Evolutionary conservation across 2,113 vertebrate species (phyloP), one percentile per base, ranked within the genome.

Genomic region (Semicossyphus pulcher): DNA sequence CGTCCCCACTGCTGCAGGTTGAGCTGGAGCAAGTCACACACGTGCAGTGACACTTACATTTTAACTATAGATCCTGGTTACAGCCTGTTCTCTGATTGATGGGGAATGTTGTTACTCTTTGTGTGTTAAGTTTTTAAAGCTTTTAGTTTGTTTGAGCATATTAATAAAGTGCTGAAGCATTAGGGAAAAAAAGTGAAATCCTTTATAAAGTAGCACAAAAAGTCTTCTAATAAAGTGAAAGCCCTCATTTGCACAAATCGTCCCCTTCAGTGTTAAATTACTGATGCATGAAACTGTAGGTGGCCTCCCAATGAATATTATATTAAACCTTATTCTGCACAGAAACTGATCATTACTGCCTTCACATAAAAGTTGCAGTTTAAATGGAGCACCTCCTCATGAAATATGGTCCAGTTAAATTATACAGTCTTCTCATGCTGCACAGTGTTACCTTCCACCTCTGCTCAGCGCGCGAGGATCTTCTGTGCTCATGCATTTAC

Each of bases 401-500:
- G 58, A 67, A 57, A 65, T 21, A 36, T 25, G 45, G 8, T 21
- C 23, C 44, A 29, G 10, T 18, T 0, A 47, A 37, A 37, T 37
- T 37, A 37, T 18, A 10, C 37, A 68, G 39, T 67, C 18, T 67
- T 8, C 42, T 42, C 29, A n/a, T 54, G 18, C 23, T 64, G 62
- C 52, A 79, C 20, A 0, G 9, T 2, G 53, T 48, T 66, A 61
- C 61, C 76, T 70, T 57, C 57, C 45, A 64, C 81, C 66, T 82
- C 16, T 44, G 57, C 51, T 74, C 10, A 37, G 3, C 57, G 59
- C 37, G 26, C 4, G 0, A 53, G 52, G 58, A 47, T 18, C 60
- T 48, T 72, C 28, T 65, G 54, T 57, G 61, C 67, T 86, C 53
- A 78, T 84, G 81, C 61, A 72, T 81, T 77, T 53, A 57, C 68